Conservation (phyloP, 1,140 invertebrate genomes). For the Eupeodes corollae region DNA sequence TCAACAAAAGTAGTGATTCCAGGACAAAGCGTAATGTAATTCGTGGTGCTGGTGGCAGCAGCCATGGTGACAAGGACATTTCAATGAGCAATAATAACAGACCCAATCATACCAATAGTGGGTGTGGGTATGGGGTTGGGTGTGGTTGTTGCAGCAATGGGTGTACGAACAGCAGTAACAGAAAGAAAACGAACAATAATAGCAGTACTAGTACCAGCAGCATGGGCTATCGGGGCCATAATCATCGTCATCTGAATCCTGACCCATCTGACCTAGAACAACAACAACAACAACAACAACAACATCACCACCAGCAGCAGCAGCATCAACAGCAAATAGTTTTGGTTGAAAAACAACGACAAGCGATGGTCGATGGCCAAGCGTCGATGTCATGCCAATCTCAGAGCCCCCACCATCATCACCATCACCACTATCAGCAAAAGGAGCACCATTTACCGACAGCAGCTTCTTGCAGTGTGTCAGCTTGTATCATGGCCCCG, state of each 20-base stretch:
- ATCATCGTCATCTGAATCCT: background rate
- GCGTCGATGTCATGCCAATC: too few species aligned
- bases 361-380: too few species aligned
- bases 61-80: background rate
- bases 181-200: background rate
- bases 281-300: background rate
- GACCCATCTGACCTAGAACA: background rate
- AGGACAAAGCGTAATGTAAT: too few species aligned
- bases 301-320: background rate
- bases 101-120: too few species aligned
- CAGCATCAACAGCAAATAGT: background rate
- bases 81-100: background rate
- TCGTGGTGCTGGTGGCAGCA: background rate
- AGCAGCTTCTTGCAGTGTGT: background rate
- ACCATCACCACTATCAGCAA: too few species aligned
- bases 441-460: too few species aligned
- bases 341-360: too few species aligned
- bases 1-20: background rate
- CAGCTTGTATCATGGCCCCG: too few species aligned
- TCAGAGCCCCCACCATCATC: too few species aligned
- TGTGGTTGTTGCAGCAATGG: background rate
- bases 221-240: background rate
- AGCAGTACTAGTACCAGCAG: too few species aligned
- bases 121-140: too few species aligned
- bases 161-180: background rate